phyloP scores from a whole-genome alignment of 1,140 invertebrate genomes.

The Neotoxoptera formosana region DNA sequence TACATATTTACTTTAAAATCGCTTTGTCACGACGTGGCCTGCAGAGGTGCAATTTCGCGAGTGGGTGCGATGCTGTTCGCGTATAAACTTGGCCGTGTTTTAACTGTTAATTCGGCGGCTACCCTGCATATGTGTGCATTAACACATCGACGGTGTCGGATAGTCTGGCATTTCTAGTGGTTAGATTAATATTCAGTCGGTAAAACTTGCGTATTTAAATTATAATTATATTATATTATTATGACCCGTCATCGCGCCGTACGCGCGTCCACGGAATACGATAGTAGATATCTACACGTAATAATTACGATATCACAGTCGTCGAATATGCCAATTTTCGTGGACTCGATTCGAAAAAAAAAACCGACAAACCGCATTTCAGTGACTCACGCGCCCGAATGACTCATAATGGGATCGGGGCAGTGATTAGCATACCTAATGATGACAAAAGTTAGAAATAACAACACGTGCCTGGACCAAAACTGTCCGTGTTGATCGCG shows the following conservation, averaged over 20 bases:
- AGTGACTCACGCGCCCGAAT: not conserved
- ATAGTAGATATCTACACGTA: not conserved
- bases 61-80: not conserved
- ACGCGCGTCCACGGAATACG: not conserved
- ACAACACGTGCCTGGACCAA: not conserved
- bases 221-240: not conserved
- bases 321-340: not conserved
- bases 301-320: not conserved
- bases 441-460: not conserved
- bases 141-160: not conserved
- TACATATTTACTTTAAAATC: not conserved
- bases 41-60: not conserved
- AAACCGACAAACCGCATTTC: not conserved
- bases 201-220: not conserved
- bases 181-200: not conserved
- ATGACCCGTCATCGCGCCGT: not conserved
- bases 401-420: not conserved
- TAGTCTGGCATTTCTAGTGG: not conserved
- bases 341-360: not conserved
- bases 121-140: not conserved
- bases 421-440: slow-evolving; percentile 1
- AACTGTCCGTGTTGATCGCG: not conserved
- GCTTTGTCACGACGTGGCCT: not conserved
- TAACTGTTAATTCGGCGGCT: not conserved
- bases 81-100: not conserved